Base-by-base conservation (phyloP, 2,797 vertebrate genomes). In the Sparus aurata region DNA sequence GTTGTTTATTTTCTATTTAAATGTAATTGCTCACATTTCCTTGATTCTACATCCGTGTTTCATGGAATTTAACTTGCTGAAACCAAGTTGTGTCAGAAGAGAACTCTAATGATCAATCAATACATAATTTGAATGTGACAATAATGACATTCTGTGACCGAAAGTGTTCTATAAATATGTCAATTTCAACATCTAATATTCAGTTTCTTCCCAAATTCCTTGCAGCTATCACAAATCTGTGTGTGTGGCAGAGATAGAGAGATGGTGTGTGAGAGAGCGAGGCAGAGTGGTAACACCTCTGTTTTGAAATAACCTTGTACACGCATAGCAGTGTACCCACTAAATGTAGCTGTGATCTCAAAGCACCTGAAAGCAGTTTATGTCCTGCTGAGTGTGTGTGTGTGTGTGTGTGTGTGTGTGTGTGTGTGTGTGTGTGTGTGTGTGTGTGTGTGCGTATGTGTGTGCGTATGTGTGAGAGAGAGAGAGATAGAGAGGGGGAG, bases 301-400 rank as follows among this genome's bases (percentile, higher is more conserved):
- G 22, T 30, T 69, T 34, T 41, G 23, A 10, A 41, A 30, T 65
- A 60, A 64, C 55, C 58, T 77, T 72, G 46, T 64, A 49, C 16
- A 34, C 45, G 72, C 75, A 69, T 22, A 62, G 60, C 52, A 34
- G 43, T 20, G 7, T 17, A 43, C 25, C 16, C 23, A 27, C 38
- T 66, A 49, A 81, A 71, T 80, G 49, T 52, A 25, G 23, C 30
- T 62, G 22, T 75, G 59, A 75, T 76, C 30, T 79, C 34, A 62
- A 41, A 68, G 73, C 70, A 79, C 71, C 80, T 89, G 69, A 85
- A 85, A 79, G 45, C 49, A 61, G 54, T 85, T 87, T 64, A 59
- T 73, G 53, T 81, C 77, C 76, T 2, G 16, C 78, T 72, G 43
- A 59, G 63, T 1, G 34, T 34, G 34, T 34, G 34, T 34, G 34